Percentiles rank a stretch among this genome's conserved stretches.
Evolutionary conservation across 92 coral and sea anemone genomes (phyloP).

Genomic region (Umimayanthus chanpuru): DNA sequence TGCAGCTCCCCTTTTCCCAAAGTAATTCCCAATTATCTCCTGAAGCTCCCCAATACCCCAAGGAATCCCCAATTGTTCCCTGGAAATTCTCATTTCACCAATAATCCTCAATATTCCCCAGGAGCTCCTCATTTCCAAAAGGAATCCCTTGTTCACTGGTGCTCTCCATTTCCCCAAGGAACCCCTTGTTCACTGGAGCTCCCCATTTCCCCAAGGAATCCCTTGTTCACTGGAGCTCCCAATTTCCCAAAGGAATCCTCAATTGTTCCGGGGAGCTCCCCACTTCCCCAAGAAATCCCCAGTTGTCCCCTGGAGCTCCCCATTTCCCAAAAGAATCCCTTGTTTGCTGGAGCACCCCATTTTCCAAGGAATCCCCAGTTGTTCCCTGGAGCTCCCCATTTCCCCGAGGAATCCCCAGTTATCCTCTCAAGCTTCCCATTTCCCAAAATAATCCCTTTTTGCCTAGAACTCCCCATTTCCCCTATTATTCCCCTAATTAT

Average conservation of each 20-base stretch:
- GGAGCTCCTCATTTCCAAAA: too few species aligned
- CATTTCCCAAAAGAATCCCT: too few species aligned
- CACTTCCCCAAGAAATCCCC: neutral
- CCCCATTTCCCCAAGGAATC: neutral
- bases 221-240: neutral
- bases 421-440: neutral
- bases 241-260: neutral
- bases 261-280: neutral
- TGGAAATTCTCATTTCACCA: too few species aligned
- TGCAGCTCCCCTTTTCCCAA: neutral
- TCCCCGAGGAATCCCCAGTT: neutral
- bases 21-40: neutral
- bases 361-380: neutral
- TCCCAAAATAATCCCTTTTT: neutral
- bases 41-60: neutral
- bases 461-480: neutral
- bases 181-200: neutral
- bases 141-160: too few species aligned
- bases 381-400: neutral
- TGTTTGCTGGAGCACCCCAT: too few species aligned
- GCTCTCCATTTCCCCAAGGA: too few species aligned
- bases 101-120: too few species aligned
- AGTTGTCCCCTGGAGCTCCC: too few species aligned
- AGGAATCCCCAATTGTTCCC: too few species aligned
- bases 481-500: too few species aligned